phyloP scores from a whole-genome alignment of 2,888 invertebrate species.

The Listrodromus nycthemerus region DNA sequence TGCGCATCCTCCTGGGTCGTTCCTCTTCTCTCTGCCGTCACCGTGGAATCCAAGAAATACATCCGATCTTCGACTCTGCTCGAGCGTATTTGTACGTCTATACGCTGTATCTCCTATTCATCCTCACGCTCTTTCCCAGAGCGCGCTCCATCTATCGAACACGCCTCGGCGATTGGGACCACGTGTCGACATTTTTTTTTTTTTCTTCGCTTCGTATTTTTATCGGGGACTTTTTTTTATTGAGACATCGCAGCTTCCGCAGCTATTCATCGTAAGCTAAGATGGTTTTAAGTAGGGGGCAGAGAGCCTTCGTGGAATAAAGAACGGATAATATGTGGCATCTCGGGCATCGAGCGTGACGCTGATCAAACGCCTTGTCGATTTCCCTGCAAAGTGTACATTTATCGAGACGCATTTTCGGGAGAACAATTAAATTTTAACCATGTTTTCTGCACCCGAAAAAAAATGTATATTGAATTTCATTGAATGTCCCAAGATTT shows the following conservation, averaged over 20 bases:
- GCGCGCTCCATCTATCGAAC: slow-evolving; percentile 58
- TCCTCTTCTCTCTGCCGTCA: slow-evolving; percentile 36
- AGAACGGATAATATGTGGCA: background rate
- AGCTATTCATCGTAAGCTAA: slow-evolving; percentile 29
- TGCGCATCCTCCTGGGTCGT: slow-evolving; percentile 42
- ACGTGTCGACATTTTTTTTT: slow-evolving; percentile 71
- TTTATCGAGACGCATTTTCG: background rate
- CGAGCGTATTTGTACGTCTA: slow-evolving; percentile 24
- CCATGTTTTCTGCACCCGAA: too few relatives aligned
- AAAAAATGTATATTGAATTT: too few relatives aligned
- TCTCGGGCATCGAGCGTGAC: background rate
- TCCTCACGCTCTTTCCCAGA: slow-evolving; percentile 47
- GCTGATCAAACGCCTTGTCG: too few relatives aligned
- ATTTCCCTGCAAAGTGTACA: background rate
- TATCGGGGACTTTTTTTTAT: slow-evolving; percentile 30
- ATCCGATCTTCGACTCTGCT: slow-evolving; percentile 71
- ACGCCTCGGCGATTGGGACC: slow-evolving; percentile 74
- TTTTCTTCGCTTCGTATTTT: background rate
- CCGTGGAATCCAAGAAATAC: slow-evolving; percentile 66
- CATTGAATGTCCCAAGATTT: background rate
- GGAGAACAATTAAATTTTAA: too few relatives aligned
- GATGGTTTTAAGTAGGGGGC: background rate
- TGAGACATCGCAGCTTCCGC: slow-evolving; percentile 30
- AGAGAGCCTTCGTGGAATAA: background rate
- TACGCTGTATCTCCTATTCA: slow-evolving; percentile 44